Evolutionary conservation across 1,140 invertebrate genomes (phyloP), one percentile per base, ranked within the genome.

Genomic region (Melitaea cinxia): DNA sequence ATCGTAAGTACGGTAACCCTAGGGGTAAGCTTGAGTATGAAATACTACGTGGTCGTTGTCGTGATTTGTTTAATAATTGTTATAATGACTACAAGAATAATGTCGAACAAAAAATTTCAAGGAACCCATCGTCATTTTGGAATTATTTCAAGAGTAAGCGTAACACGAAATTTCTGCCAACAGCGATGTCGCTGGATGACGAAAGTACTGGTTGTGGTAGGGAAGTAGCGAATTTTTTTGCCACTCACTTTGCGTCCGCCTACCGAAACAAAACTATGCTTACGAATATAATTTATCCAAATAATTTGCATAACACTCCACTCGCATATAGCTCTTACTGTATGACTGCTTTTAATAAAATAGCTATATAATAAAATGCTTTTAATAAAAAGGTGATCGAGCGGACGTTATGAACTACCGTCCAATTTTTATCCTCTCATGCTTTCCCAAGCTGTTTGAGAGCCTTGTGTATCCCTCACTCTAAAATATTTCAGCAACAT

Each of bases 371-470:
- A 52, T 60, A 12, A 33, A 52, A 10, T 47, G 45, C 10, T 5
- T 60, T 10, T 52, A 52, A 4, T 52, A 60, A 60, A 60, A 47
- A 6, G 58, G 47, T 15, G 58, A 60, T 6, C 23, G 5, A 14
- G 49, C 12, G 9, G 21, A 58, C n/a, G 14, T 30, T 10, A 42
- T 39, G 4, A 65, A 65, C 15, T 65, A 65, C 30, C 53, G 54
- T 10, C 53, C 54, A 3, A 57, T 64, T 23, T 56, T 42, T 1
- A 64, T 56, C 6, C 35, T 57, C 6, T 65, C 62, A 50, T 24
- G 45, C 12, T 30, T 65, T 19, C 50, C 62, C 1, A 57, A 65
- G 19, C 19, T 65, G 0, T 65, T 65, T n/a, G 54, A 65, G 21
- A 14, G 3, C 0, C 9, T 65, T 10, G 33, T 65, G 4, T 55